Percentiles rank a stretch among this genome's conserved stretches.
phyloP scores from a whole-genome alignment of 2,797 vertebrate genomes.

The Coilia nasus region DNA sequence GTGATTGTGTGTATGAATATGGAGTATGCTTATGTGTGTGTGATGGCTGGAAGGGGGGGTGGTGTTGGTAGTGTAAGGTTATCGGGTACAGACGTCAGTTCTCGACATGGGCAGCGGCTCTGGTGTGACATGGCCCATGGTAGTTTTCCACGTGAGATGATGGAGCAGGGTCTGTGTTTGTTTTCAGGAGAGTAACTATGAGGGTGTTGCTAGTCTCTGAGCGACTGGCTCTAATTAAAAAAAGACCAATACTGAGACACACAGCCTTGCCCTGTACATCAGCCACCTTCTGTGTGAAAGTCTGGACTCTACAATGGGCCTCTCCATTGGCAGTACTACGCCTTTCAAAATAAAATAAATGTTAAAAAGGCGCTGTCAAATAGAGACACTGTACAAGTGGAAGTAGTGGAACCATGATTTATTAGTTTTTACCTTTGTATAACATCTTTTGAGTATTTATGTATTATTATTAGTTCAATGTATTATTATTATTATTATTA shows the following conservation, averaged over 20 bases:
- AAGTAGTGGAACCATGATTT: not conserved
- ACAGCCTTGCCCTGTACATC: not conserved
- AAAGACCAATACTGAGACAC: not conserved
- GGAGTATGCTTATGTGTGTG: not conserved
- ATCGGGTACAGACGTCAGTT: not conserved
- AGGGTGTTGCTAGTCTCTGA: not conserved
- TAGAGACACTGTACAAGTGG: not conserved
- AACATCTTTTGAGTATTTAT: too few relatives aligned
- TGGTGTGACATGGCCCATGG: not conserved
- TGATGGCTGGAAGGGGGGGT: too few relatives aligned
- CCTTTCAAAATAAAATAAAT: not conserved
- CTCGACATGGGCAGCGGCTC: not conserved
- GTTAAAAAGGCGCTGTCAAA: not conserved
- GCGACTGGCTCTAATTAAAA: not conserved
- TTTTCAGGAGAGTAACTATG: not conserved
- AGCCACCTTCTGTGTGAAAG: not conserved
- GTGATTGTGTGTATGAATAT: too few relatives aligned
- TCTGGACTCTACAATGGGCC: not conserved
- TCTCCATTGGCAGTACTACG: not conserved
- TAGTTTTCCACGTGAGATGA: conserved; percentile 18
- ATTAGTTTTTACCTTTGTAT: too few relatives aligned
- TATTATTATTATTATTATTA: too few relatives aligned
- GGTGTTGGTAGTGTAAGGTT: not conserved
- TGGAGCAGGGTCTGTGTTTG: not conserved
- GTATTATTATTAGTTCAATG: too few relatives aligned